Evolutionary conservation across 2,113 vertebrate genomes (phyloP), one percentile per base, ranked within the genome.

Genomic region (Labrus mixtus): DNA sequence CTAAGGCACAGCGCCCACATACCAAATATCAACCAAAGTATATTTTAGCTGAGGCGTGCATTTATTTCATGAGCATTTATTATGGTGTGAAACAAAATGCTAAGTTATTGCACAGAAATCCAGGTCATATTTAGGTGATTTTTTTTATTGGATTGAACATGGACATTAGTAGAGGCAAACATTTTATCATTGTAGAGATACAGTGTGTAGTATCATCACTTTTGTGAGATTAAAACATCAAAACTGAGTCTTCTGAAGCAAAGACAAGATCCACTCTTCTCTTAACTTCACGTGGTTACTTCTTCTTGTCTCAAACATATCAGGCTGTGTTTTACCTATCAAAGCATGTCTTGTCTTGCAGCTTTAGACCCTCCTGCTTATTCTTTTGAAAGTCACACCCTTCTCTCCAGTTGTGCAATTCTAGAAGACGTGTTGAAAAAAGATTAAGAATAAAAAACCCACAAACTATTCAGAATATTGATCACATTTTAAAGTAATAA

Each of bases 311-410:
- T 60, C 45, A 25, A 73, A 12, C 3, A 4, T 71, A 55, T 54
- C 36, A 10, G n/a, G 10, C 8, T 46, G 41, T 29, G 54, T 36
- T 39, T 56, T 20, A 58, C n/a, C 29, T 10, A 3, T 1, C 9
- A 36, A 17, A 75, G 50, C 89, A 6, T 73, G 90, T 89, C 58
- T 64, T 54, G 53, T 85, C 82, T 73, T 12, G 85, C 36, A 75
- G 50, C 10, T 0, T 81, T 60, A 93, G 43, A 90, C 78, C 76
- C 78, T 95, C 84, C 94, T 97, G 90, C 93, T 96, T 29, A 94
- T 86, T 23, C 95, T 93, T 45, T 93, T 95, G n/a, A 96, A 95
- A 64, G 90, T 93, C 82, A 96, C 90, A 4, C 92, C 84, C 76
- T 90, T 90, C n/a, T 91, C 87, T 68, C 92, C 91, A 39, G 81